Evolutionary conservation across 1,140 invertebrate genomes (phyloP), one percentile per base, ranked within the genome.

Genomic region (Drosophila quadrilineata): DNA sequence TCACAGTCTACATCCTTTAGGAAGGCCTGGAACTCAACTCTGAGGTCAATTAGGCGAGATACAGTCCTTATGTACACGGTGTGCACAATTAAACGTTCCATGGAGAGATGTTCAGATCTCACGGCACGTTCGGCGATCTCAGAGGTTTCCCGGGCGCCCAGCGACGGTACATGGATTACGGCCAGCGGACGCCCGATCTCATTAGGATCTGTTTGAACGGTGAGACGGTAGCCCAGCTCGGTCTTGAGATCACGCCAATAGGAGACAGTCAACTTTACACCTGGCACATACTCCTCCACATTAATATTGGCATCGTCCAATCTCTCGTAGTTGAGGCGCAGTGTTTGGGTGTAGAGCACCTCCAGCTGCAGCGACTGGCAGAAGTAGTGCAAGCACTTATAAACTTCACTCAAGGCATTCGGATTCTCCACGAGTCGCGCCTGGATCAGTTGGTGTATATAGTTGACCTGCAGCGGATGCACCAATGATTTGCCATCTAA

Each of bases 61-160:
- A 95, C 93, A 0, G 97, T 97, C 57, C 98, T 92, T 19, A 98
- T 94, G 89, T 99, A 98, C 79, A 99, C 98, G 0, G 98, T 99
- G 80, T 98, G 96, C n/a, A 98, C 97, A n/a, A 99, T 91, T 36
- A 99, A 91, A 36, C 96, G 94, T 91, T 99, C 97, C 93, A 99
- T 96, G 1, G 97, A 98, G 1, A 99, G 91, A 67, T 96, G 93
- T 89, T 98, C 96, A 22, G 95, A 96, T 45, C 94, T 92, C 40
- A 97, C 94, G 3, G 95, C 95, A 69, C 94, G 91, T 71, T 96
- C 94, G 19, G 95, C 94, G 48, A 95, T 94, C 90, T 96, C 95
- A 17, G 88, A 73, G 0, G 88, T 87, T 31, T 89, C 89, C 40
- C 88, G 95, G 31, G 92, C 93, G 40, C 94, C 93, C 64, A 99